phyloP scores from a whole-genome alignment of 2,888 invertebrate genomes.

The Girardia tigrina region DNA sequence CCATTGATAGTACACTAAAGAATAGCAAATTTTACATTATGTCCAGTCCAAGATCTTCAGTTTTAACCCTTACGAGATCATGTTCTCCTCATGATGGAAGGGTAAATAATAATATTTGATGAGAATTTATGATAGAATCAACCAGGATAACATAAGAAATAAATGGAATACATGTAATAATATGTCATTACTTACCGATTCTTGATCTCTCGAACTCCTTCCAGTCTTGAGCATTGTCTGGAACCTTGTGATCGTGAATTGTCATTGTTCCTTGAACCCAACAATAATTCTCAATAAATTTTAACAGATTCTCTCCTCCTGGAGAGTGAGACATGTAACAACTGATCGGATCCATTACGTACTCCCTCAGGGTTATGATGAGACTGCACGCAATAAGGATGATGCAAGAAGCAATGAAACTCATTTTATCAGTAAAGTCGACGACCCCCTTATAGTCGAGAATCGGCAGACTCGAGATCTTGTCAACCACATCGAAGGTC shows the following conservation, averaged over 20 bases:
- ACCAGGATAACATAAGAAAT: too few relatives aligned
- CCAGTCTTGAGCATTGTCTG: neutral
- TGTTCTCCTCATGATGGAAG: too few relatives aligned
- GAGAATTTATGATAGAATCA: too few relatives aligned
- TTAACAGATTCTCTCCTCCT: neutral
- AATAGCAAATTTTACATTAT: too few relatives aligned
- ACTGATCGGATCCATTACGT: neutral
- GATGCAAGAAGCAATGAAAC: neutral
- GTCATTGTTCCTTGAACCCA: neutral
- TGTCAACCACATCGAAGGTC: conserved; percentile 18
- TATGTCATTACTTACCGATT: neutral
- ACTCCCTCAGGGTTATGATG: neutral
- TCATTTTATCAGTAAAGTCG: neutral
- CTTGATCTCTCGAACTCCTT: conserved; percentile 5
- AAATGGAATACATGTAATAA: too few relatives aligned
- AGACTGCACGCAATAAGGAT: neutral
- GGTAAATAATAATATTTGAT: too few relatives aligned
- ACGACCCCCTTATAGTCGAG: neutral
- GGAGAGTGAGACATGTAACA: neutral
- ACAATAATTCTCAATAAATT: conserved; percentile 10
- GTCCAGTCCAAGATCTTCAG: too few relatives aligned
- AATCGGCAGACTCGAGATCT: neutral
- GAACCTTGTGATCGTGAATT: neutral
- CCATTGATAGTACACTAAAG: neutral
- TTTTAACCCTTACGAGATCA: too few relatives aligned